Conservation (phyloP, 1,140 invertebrate species). For the Drosophila azteca region DNA sequence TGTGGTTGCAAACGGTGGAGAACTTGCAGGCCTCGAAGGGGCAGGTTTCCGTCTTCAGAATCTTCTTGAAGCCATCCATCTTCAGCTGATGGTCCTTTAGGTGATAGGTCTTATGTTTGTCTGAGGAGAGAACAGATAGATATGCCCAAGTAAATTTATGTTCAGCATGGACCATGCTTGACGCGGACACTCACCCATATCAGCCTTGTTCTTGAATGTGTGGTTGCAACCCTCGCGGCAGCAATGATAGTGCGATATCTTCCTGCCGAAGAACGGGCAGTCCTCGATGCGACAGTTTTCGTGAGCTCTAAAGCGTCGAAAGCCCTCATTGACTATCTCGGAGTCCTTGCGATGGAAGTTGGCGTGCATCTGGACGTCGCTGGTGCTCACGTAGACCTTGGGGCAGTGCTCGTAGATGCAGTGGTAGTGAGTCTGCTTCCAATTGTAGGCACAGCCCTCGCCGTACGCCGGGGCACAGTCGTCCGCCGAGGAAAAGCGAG, state of each 20-base stretch:
- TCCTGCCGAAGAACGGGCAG: slow-evolving; percentile 96
- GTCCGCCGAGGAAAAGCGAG: slow-evolving; percentile 94
- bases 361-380: slow-evolving; percentile 99
- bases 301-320: slow-evolving; percentile 78
- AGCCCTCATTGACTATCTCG: slow-evolving; percentile 97
- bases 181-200: slow-evolving; percentile 94
- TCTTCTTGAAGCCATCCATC: slow-evolving; percentile 99
- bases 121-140: slow-evolving; percentile 84
- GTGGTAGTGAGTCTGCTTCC: slow-evolving; percentile 99
- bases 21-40: slow-evolving; percentile 95
- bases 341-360: slow-evolving; percentile 99
- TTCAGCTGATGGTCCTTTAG: slow-evolving; percentile 98
- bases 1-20: slow-evolving; percentile 98
- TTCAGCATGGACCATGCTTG: neutral
- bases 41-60: slow-evolving; percentile 98
- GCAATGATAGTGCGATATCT: slow-evolving; percentile 99
- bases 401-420: slow-evolving; percentile 98
- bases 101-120: slow-evolving; percentile 99
- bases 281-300: slow-evolving; percentile 85
- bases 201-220: slow-evolving; percentile 99
- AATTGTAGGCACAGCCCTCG: slow-evolving; percentile 94
- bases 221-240: slow-evolving; percentile 94
- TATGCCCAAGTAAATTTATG: neutral
- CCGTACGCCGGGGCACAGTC: slow-evolving; percentile 91
- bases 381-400: slow-evolving; percentile 99